phyloP scores from a whole-genome alignment of 2,113 vertebrate genomes.

The zebrafish (Danio rerio) region DNA sequence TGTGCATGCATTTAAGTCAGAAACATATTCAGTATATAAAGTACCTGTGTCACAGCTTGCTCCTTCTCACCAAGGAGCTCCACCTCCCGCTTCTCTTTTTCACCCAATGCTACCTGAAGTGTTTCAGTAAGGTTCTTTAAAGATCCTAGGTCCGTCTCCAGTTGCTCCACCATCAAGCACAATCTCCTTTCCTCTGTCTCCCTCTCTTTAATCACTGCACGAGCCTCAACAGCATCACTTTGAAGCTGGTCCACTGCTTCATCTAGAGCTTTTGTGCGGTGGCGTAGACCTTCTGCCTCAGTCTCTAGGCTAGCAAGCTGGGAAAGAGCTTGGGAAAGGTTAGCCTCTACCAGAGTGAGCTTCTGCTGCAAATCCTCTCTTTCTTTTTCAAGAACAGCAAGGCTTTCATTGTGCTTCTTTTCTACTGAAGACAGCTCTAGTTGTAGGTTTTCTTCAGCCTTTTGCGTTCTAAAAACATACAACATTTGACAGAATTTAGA shows the following conservation, averaged over 20 bases:
- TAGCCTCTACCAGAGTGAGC: conserved; percentile 69
- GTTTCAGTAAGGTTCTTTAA: conserved; percentile 82
- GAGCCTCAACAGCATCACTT: conserved; percentile 71
- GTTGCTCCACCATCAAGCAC: conserved; percentile 84
- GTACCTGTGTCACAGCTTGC: conserved; percentile 83
- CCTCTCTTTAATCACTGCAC: conserved; percentile 73
- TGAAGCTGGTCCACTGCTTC: conserved; percentile 78
- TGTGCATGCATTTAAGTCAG: background rate
- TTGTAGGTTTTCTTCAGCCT: conserved; percentile 75
- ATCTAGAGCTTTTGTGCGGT: conserved; percentile 76
- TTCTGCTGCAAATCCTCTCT: conserved; percentile 69
- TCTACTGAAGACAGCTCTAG: conserved; percentile 73
- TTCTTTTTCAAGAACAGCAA: conserved; percentile 76
- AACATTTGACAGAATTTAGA: background rate
- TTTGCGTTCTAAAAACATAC: conserved; percentile 77
- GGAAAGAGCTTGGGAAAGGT: conserved; percentile 66
- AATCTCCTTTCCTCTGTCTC: conserved; percentile 82
- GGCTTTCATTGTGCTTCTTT: conserved; percentile 69
- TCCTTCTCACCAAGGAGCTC: conserved; percentile 87
- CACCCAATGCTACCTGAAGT: conserved; percentile 81
- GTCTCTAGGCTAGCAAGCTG: conserved; percentile 73
- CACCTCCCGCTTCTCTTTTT: conserved; percentile 88
- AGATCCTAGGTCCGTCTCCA: conserved; percentile 85
- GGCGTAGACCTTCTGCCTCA: conserved; percentile 75
- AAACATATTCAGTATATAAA: background rate